Evolutionary conservation across 2,797 vertebrate genomes (phyloP), one percentile per base, ranked within the genome.

Genomic region (Catharus ustulatus): DNA sequence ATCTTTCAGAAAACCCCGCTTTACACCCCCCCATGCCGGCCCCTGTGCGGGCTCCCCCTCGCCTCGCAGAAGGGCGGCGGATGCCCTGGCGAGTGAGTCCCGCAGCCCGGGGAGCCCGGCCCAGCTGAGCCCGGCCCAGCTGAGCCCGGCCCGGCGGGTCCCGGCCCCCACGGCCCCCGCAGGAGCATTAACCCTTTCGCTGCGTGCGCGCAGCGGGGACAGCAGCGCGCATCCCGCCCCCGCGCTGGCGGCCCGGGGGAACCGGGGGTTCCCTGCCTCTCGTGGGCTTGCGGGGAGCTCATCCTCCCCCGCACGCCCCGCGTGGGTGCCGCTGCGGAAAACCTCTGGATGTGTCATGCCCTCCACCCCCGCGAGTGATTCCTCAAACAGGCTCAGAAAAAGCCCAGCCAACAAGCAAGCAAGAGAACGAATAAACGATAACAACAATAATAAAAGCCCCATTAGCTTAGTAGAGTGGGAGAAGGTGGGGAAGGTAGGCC

Each of bases 81-180:
- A 14, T 71, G 95, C 90, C 80, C 95, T n/a, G 73, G 58, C 11
- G 82, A 85, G 68, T 76, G 45, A 58, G 36, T n/a, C 76, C 94
- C 74, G 46, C 74, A 64, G 64, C 51, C 40, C 29, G 17, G 27
- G 61, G 43, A 91, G 43, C 43, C 84, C 51, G 30, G 67, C 76
- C 23, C 64, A 23, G 54, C 46, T 21, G 32, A 81, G 64, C 52
- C 48, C 62, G 23, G 52, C 52, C 30, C 52, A 51, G 49, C 49
- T 10, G 38, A 91, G 48, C 43, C 84, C 51, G 34, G n/a, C 86
- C 48, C n/a, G 45, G 18, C 20, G 24, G 59, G 4, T 77, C 64
- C 76, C 45, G 76, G 76, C 30, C 55, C 68, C 32, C 55, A 6
- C 14, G 38, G 45, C 8, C 58, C 58, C 77, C 46, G 45, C 69